Evolutionary conservation across 2,888 invertebrate species (phyloP), one percentile per base, ranked within the genome.

Genomic region (Drosophila stalkeri): DNA sequence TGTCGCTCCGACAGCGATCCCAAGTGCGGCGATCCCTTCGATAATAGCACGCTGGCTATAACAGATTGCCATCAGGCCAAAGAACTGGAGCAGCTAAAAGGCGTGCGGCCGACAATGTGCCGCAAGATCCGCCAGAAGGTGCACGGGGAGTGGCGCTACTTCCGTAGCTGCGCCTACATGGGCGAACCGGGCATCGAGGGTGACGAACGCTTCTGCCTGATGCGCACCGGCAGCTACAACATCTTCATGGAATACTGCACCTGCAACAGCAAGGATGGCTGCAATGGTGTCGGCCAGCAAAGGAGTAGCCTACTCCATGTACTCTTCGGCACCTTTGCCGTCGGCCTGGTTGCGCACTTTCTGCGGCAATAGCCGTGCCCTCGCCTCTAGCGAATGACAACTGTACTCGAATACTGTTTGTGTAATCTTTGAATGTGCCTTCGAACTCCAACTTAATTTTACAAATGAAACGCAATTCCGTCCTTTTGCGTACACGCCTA

Each of bases 171-270:
- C 93, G 98, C 98, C 0, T 98, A 96, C 90, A 94, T 98, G 89
- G 98, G 98, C 0, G 97, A 98, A 81, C 97, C 97, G 0, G 98
- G 98, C 0, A 97, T 98, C 57, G 95, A 95, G 86, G 97, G 97
- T 0, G 98, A 98, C 86, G 98, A 98, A 92, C 94, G 98, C 63
- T 98, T 97, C 93, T 98, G 98, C 84, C 93, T 98, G 14, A 97
- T 98, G 96, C 94, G 98, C 86, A 97, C 97, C 0, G 98, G 98
- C 23, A 97, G 97, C 1, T 98, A 97, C 93, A 98, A 98, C 91
- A 97, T 98, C 80, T 98, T 98, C 92, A 96, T 97, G 94, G 98
- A 98, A 93, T 98, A 97, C 89, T 98, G 98, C 91, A 98, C 98
- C 0, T 98, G 98, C 71, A 97, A 97, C 86, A 97, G 97, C 89